These are phyloP conservation scores for Ptiloglossa arizonensis DNA, from an alignment of 1,140 invertebrate species.

Conservation along the genomic window DNA sequence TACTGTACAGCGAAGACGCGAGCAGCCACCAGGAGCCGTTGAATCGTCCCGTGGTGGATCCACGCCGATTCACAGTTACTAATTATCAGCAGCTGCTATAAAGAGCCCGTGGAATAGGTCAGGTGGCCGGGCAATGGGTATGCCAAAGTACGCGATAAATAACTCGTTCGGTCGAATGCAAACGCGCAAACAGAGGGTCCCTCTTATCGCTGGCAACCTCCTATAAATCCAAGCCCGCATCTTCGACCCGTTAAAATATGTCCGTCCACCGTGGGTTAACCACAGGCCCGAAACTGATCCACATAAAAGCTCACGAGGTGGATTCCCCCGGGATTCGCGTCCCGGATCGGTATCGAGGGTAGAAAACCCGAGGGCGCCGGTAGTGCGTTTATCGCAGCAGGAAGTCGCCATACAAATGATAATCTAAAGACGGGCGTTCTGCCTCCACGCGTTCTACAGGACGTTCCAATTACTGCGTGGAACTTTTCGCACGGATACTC, in stretches of 20 bases:
- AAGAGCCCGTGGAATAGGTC: not conserved
- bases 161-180: slow-evolving; percentile 2
- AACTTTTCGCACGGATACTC: not conserved
- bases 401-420: slow-evolving; percentile 67
- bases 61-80: not conserved
- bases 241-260: slow-evolving; percentile 23
- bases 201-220: slow-evolving; percentile 8
- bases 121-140: not conserved
- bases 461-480: not conserved
- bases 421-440: slow-evolving; percentile 44
- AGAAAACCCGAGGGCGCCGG: slow-evolving; percentile 48
- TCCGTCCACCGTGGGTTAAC: not conserved
- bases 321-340: slow-evolving; percentile 3
- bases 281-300: slow-evolving; percentile 6
- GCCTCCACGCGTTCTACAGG: slow-evolving; percentile 27
- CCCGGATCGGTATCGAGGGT: slow-evolving; percentile 38
- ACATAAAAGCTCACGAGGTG: slow-evolving; percentile 6
- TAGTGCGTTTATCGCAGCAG: slow-evolving; percentile 67
- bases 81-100: not conserved
- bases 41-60: not conserved
- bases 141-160: slow-evolving; percentile 9
- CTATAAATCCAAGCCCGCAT: slow-evolving; percentile 46
- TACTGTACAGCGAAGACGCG: no score
- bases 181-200: not conserved
- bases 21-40: not conserved